A percentile compares a stretch with the other conserved stretches of the same genome.
These are phyloP conservation scores for Neodiprion virginianus DNA, from an alignment of 1,140 invertebrate species.

Conservation along the genomic window DNA sequence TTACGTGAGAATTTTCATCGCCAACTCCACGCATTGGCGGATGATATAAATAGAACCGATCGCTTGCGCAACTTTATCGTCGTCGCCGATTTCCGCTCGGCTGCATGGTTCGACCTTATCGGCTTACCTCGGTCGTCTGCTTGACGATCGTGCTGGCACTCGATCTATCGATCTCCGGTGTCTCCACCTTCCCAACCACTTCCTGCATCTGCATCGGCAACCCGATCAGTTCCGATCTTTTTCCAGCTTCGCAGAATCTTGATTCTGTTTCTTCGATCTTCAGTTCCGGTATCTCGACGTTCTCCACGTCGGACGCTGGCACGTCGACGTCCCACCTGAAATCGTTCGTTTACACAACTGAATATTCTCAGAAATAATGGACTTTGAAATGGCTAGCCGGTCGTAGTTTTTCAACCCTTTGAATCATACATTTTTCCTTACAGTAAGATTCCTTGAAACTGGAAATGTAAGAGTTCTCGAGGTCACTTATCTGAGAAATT, in stretches of 20 bases:
- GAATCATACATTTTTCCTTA: background rate
- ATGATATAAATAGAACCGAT: too few species aligned
- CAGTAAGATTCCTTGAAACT: too few species aligned
- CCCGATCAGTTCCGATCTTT: background rate
- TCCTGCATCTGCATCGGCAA: background rate
- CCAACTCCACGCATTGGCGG: too few species aligned
- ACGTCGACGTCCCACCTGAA: constrained; percentile 9
- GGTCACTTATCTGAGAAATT: too few species aligned
- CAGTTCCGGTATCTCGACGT: background rate
- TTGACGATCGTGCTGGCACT: constrained; percentile 27
- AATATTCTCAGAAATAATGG: background rate
- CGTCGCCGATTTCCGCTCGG: too few species aligned
- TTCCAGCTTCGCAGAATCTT: background rate
- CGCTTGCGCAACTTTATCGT: too few species aligned
- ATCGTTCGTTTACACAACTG: background rate
- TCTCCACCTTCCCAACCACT: background rate
- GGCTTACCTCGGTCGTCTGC: constrained; percentile 25
- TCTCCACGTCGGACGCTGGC: constrained; percentile 10
- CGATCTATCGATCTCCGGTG: constrained; percentile 16
- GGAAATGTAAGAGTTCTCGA: too few species aligned
- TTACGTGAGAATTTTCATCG: too few species aligned
- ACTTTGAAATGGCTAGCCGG: background rate
- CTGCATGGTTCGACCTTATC: background rate
- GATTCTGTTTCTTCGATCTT: background rate
- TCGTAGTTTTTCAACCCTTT: background rate